These are phyloP conservation scores for Sarcophaga rosellei DNA, from an alignment of 2,888 invertebrate species.

Conservation along the genomic window DNA sequence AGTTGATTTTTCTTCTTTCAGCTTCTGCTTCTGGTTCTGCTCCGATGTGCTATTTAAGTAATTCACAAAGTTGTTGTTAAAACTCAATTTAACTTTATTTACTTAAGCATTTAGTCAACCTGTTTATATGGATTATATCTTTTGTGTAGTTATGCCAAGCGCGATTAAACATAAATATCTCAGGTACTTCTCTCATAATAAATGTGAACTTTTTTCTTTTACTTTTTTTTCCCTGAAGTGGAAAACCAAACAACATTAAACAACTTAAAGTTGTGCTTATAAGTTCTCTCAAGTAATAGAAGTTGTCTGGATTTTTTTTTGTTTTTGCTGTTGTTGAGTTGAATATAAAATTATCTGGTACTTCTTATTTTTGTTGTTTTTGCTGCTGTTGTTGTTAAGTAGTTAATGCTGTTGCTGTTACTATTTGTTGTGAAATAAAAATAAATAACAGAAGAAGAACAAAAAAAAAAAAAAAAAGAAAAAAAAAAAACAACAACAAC, in stretches of 20 bases:
- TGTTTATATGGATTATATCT: conserved; percentile 54
- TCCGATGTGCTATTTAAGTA: conserved; percentile 2
- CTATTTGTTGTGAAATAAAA: not conserved
- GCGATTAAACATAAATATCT: conserved; percentile 58
- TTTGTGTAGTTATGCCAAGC: conserved; percentile 43
- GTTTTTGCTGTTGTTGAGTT: conserved; percentile 30
- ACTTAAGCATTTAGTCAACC: conserved; percentile 41
- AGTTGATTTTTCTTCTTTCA: not conserved
- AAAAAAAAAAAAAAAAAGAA: not conserved
- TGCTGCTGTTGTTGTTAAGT: conserved; percentile 20
- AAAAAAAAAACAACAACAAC: not conserved
- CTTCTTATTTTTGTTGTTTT: conserved; percentile 22
- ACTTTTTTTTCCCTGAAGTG: not conserved
- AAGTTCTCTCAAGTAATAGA: not conserved
- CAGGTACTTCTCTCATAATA: conserved; percentile 49
- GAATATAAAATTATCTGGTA: conserved; percentile 45
- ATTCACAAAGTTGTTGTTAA: conserved; percentile 10
- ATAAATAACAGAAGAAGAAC: not conserved
- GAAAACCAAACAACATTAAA: conserved; percentile 4
- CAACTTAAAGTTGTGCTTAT: not conserved
- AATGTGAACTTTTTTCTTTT: conserved; percentile 35
- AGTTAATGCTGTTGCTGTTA: not conserved
- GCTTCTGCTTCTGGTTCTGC: not conserved
- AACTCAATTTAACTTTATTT: conserved; percentile 64
- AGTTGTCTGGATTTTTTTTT: not conserved